Evolutionary conservation across 2,888 invertebrate species (phyloP), one percentile per base, ranked within the genome.

Genomic region (Chrysina gloriosa): DNA sequence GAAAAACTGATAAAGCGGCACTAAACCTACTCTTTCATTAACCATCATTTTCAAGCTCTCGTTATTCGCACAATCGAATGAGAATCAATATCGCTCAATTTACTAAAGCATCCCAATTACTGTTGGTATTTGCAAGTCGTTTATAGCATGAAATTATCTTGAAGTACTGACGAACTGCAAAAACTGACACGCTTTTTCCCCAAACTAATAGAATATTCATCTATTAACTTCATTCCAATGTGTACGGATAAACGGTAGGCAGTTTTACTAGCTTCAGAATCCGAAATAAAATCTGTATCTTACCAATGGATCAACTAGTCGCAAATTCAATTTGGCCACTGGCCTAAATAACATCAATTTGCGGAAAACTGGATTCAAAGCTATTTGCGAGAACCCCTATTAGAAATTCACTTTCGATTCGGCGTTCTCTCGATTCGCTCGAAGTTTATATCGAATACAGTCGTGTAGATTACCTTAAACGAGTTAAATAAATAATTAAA

Each of bases 321-420:
- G 16, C 29, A 52, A 52, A 52, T 52, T 29, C 52, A 52, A 34
- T 52, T 52, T 52, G 31, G 52, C 7, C 31, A 31, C 31, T 31
- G 31, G 58, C 9, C 58, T 58, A 58, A 25, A 16, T 58, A 39
- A 58, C 39, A 39, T 31, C 39, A 58, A 39, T 58, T 58, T 39
- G 58, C 39, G 58, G 39, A 14, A 27, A 50, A 19, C 14, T 19
- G 31, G 16, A 52, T 31, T 7, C 23, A 23, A 25, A 25, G 39
- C 42, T 39, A 58, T 39, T 39, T 58, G 25, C 3, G 42, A 58
- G 42, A 58, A 21, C 36, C 36, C 56, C 21, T 39, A 36, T 56
- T 39, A 56, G 25, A n/a, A 3, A 56, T 56, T 56, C 39, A 25
- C 58, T 39, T 58, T 42, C 58, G 9, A 39, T 58, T 39, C 31